Percentiles rank a stretch among this genome's conserved stretches.
phyloP scores from a whole-genome alignment of 92 coral and sea anemone species.

The Porites evermanni region DNA sequence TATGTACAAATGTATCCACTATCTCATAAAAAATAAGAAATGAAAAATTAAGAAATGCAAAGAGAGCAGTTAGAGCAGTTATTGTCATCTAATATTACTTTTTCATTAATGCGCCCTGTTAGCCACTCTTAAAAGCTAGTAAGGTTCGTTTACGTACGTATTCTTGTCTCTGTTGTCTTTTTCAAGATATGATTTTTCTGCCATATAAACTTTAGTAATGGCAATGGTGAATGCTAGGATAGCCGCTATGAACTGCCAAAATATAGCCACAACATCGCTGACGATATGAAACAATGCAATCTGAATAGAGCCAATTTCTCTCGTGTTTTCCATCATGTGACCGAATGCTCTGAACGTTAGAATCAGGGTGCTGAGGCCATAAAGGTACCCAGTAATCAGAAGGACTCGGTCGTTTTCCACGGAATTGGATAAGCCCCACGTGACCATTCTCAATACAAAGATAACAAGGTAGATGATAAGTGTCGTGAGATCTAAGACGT shows the following conservation, averaged over 20 bases:
- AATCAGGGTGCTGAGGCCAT: slow-evolving; percentile 58
- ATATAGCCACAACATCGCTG: slow-evolving; percentile 27
- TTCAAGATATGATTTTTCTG: slow-evolving; percentile 42
- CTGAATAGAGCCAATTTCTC: slow-evolving; percentile 43
- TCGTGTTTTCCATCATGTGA: slow-evolving; percentile 43
- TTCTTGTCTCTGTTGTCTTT: slow-evolving; percentile 1
- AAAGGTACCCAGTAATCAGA: slow-evolving; percentile 43
- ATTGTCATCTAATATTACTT: no score
- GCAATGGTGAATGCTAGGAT: slow-evolving; percentile 57
- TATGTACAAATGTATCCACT: no score
- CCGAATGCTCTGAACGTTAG: slow-evolving; percentile 52
- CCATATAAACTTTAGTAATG: slow-evolving; percentile 54
- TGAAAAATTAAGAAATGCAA: no score
- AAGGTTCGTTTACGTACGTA: neutral
- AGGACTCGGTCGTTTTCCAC: slow-evolving; percentile 40
- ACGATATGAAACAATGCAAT: slow-evolving; percentile 55
- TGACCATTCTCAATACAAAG: slow-evolving; percentile 7
- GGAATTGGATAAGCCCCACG: slow-evolving; percentile 15
- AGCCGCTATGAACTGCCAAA: slow-evolving; percentile 52
- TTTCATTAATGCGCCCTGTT: no score
- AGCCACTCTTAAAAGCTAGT: no score
- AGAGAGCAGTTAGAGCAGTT: no score
- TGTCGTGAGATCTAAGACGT: slow-evolving; percentile 29
- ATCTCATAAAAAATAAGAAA: no score
- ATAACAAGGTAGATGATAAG: slow-evolving; percentile 25